Evolutionary conservation across 2,888 invertebrate species (phyloP).

Genomic region (Apamea anceps): DNA sequence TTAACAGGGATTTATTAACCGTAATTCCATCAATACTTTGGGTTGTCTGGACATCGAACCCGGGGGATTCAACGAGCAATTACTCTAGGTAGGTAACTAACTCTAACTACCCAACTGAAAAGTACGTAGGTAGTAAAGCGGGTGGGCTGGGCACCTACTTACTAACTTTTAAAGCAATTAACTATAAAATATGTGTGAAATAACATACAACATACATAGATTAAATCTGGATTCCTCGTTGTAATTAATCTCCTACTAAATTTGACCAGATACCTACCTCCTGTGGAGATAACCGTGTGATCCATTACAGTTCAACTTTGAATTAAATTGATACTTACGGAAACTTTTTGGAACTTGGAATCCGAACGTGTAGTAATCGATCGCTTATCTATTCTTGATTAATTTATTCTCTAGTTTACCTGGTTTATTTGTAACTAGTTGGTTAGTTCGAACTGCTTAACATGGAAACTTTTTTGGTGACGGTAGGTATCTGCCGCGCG

Average conservation of each 20-base stretch:
- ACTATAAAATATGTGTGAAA: neutral
- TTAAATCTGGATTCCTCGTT: neutral
- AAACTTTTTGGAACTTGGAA: slow-evolving; percentile 6
- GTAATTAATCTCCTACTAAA: neutral
- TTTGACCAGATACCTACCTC: slow-evolving; percentile 18
- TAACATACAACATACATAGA: neutral
- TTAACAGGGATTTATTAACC: slow-evolving; percentile 11
- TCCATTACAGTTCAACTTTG: slow-evolving; percentile 22
- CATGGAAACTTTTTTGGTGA: neutral
- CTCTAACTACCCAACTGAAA: neutral
- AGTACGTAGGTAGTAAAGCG: neutral
- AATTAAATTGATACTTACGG: slow-evolving; percentile 16
- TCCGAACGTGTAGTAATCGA: neutral
- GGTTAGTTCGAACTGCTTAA: too few relatives aligned
- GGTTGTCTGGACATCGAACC: neutral
- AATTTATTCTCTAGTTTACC: neutral
- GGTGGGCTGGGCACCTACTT: neutral
- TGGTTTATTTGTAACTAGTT: neutral
- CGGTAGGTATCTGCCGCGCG: neutral
- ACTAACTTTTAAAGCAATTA: neutral
- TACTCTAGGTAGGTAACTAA: neutral
- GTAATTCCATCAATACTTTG: slow-evolving; percentile 6
- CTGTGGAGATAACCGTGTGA: slow-evolving; percentile 34
- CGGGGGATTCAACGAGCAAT: neutral
- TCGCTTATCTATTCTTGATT: slow-evolving; percentile 2